Conservation (phyloP, 2,888 invertebrate genomes). For the Drosophila seclusa region DNA sequence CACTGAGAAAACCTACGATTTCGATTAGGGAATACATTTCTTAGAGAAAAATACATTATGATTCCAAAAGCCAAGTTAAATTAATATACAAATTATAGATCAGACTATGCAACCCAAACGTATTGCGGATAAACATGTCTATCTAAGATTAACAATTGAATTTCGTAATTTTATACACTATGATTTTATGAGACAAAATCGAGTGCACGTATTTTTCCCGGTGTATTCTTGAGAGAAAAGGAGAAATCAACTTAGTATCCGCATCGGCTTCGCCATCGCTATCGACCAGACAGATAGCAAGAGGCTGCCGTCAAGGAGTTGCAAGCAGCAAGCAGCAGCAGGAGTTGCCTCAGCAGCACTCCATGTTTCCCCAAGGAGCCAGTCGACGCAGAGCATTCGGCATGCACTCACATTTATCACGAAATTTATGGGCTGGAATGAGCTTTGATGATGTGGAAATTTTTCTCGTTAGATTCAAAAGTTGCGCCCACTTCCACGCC, state of each 20-base stretch:
- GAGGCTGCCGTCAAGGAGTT: conserved; percentile 47
- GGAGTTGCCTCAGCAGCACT: conserved; percentile 6
- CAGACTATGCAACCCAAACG: too few species aligned
- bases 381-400: conserved; percentile 45
- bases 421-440: conserved; percentile 85
- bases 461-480: conserved; percentile 83
- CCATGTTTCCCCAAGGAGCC: conserved; percentile 49
- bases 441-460: conserved; percentile 85
- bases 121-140: too few species aligned
- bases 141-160: neutral
- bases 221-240: conserved; percentile 13
- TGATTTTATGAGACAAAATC: neutral
- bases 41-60: neutral
- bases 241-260: conserved; percentile 68
- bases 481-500: conserved; percentile 52
- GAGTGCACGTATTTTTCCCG: neutral
- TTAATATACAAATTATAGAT: neutral
- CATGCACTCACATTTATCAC: conserved; percentile 82
- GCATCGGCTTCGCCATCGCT: conserved; percentile 21
- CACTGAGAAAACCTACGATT: conserved; percentile 14
- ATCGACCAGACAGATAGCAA: conserved; percentile 62
- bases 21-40: neutral
- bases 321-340: conserved; percentile 40
- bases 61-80: neutral
- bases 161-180: neutral